These are phyloP conservation scores for Colletes collaris DNA, from an alignment of 2,888 invertebrate genomes.

Conservation along the genomic window DNA sequence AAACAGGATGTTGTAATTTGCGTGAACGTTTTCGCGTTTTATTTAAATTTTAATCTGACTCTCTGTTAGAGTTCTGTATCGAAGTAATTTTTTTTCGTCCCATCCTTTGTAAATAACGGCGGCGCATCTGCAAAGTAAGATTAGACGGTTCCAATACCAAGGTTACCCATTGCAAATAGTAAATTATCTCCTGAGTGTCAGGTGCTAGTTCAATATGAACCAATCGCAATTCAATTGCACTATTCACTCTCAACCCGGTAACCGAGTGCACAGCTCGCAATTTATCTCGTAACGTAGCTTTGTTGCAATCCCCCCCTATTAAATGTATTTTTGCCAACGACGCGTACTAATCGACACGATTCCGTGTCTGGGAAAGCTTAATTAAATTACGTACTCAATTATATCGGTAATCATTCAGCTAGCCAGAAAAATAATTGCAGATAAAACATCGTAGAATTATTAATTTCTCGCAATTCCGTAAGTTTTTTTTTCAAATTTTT, in stretches of 20 bases:
- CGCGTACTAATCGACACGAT: not conserved
- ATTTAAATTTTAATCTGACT: not conserved
- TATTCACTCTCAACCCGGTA: slow-evolving; percentile 75
- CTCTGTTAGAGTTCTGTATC: not conserved
- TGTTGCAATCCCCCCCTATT: slow-evolving; percentile 32
- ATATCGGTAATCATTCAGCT: too few relatives aligned
- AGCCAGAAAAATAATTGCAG: too few relatives aligned
- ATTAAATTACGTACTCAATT: too few relatives aligned
- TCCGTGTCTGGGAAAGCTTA: not conserved
- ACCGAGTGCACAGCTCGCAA: slow-evolving; percentile 69
- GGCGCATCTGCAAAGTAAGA: slow-evolving; percentile 57
- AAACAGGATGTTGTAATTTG: not conserved
- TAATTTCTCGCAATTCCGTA: too few relatives aligned
- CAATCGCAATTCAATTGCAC: slow-evolving; percentile 78
- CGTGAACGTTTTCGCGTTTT: too few relatives aligned
- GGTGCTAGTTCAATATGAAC: slow-evolving; percentile 78
- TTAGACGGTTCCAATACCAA: slow-evolving; percentile 61
- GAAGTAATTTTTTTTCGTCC: slow-evolving; percentile 5
- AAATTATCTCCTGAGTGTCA: slow-evolving; percentile 77
- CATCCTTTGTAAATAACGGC: slow-evolving; percentile 49
- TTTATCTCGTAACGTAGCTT: slow-evolving; percentile 60
- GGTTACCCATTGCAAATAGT: slow-evolving; percentile 73
- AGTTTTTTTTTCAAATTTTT: not conserved
- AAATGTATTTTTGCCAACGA: slow-evolving; percentile 21
- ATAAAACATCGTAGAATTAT: too few relatives aligned